Percentiles rank a stretch among this genome's conserved stretches.
phyloP scores from a whole-genome alignment of 2,888 invertebrate genomes.

The Archips xylosteana region DNA sequence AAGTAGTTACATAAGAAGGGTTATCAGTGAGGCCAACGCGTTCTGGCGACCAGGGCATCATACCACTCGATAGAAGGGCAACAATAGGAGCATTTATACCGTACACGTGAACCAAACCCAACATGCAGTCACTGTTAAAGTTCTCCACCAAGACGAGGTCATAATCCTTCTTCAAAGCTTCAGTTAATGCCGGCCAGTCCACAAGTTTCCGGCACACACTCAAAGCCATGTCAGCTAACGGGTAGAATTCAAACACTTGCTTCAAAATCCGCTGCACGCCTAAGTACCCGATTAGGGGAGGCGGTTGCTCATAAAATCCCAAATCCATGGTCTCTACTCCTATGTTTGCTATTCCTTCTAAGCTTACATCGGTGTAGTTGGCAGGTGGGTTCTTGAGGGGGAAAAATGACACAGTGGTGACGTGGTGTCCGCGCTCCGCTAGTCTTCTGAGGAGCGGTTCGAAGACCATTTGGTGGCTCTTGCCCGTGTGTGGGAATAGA shows the following conservation, averaged over 20 bases:
- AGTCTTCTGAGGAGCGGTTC: constrained; percentile 83
- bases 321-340: constrained; percentile 71
- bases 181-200: constrained; percentile 66
- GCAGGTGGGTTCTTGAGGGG: constrained; percentile 77
- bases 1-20: constrained; percentile 82
- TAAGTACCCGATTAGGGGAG: constrained; percentile 54
- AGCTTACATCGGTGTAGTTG: constrained; percentile 74
- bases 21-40: constrained; percentile 79
- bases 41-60: constrained; percentile 85
- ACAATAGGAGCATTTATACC: constrained; percentile 83
- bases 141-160: constrained; percentile 87
- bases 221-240: constrained; percentile 65
- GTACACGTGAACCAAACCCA: constrained; percentile 85
- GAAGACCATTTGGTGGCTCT: constrained; percentile 88
- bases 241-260: constrained; percentile 61
- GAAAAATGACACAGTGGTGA: constrained; percentile 87
- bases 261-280: constrained; percentile 60
- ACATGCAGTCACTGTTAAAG: constrained; percentile 88
- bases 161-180: constrained; percentile 77
- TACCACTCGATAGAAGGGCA: constrained; percentile 81
- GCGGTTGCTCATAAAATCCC: constrained; percentile 57
- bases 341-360: constrained; percentile 69
- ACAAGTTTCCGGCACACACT: constrained; percentile 71
- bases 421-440: constrained; percentile 85
- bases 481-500: constrained; percentile 85